A percentile compares a stretch with the other conserved stretches of the same genome.
phyloP scores from a whole-genome alignment of 2,113 vertebrate species.

The Leucopsar rothschildi region DNA sequence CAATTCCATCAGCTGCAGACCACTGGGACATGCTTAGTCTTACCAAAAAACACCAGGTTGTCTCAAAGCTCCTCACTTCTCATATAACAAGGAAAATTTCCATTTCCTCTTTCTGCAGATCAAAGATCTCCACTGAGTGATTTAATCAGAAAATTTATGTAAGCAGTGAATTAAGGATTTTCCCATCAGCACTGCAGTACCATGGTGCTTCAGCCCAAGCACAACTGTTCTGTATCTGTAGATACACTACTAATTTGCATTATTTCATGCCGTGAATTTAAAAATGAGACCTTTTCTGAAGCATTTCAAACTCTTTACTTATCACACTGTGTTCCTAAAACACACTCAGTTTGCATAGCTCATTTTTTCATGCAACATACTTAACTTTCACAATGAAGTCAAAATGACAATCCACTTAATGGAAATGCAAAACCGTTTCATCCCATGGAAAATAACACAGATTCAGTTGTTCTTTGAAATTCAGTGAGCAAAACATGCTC shows the following conservation, averaged over 20 bases:
- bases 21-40: accelerated
- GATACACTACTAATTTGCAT: neutral
- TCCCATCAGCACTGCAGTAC: neutral
- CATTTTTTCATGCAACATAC: neutral
- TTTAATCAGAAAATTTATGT: neutral
- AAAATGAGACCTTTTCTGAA: neutral
- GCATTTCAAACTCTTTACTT: neutral
- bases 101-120: neutral
- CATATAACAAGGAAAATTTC: neutral
- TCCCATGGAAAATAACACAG: neutral
- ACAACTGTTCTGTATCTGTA: neutral
- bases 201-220: neutral
- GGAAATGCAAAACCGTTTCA: neutral
- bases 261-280: neutral
- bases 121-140: neutral
- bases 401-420: accelerated
- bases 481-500: neutral
- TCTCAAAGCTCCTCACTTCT: neutral
- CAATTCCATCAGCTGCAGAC: neutral
- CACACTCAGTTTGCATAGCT: neutral
- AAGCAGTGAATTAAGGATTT: neutral
- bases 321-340: neutral
- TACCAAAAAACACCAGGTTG: neutral
- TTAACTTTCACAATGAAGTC: neutral
- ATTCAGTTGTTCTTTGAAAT: neutral